Evolutionary conservation across 2,888 invertebrate species (phyloP).

Genomic region (Cerastoderma edule): DNA sequence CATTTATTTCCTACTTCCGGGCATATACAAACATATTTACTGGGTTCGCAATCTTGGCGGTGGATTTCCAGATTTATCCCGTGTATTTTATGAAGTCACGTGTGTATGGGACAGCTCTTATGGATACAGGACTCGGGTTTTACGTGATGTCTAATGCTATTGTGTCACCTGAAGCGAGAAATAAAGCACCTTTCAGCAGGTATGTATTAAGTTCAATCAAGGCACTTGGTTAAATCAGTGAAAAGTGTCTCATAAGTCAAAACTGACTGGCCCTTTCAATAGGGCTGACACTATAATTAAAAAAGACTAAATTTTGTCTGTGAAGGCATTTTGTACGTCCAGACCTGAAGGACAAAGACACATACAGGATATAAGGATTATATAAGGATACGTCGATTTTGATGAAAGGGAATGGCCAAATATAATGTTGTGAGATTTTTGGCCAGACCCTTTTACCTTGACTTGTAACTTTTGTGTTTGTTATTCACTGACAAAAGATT

Average conservation of each 20-base stretch:
- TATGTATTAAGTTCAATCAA: conserved; percentile 6
- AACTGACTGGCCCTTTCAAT: background rate
- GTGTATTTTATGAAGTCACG: conserved; percentile 93
- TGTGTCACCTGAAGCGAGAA: conserved; percentile 68
- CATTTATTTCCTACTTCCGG: conserved; percentile 65
- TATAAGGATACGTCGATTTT: no score
- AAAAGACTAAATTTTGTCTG: no score
- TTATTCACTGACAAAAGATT: no score
- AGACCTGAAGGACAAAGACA: no score
- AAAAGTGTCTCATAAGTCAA: background rate
- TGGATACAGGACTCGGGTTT: conserved; percentile 97
- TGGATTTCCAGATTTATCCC: conserved; percentile 95
- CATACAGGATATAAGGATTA: no score
- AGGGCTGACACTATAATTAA: background rate
- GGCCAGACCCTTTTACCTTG: no score
- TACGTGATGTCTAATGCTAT: conserved; percentile 85
- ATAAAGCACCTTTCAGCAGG: conserved; percentile 33
- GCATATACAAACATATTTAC: conserved; percentile 68
- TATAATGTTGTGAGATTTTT: no score
- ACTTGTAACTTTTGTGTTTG: no score
- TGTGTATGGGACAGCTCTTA: conserved; percentile 90
- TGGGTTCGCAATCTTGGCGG: conserved; percentile 92
- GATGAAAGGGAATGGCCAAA: no score
- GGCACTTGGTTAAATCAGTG: background rate
- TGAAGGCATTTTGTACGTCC: no score